These are phyloP conservation scores for Tautogolabrus adspersus DNA, from an alignment of 2,113 vertebrate species.

Conservation along the genomic window DNA sequence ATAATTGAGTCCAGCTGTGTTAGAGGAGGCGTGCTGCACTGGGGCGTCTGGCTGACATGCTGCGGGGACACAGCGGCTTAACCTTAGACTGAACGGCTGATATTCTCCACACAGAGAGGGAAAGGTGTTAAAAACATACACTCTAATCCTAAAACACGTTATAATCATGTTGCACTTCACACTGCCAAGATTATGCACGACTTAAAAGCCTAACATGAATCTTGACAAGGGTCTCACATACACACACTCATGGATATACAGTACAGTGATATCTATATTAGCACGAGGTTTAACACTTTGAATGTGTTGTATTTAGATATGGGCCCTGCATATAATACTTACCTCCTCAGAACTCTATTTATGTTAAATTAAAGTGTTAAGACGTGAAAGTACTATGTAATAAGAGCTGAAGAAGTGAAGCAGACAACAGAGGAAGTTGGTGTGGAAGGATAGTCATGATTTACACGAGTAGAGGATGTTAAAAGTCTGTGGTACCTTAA, in stretches of 20 bases:
- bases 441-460: neutral
- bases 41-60: conserved; percentile 44
- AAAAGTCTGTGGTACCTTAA: neutral
- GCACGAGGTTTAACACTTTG: too few species aligned
- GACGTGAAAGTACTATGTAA: neutral
- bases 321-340: too few species aligned
- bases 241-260: neutral
- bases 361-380: neutral
- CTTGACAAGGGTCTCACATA: neutral
- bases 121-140: conserved; percentile 18
- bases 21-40: conserved; percentile 37
- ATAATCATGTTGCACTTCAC: conserved; percentile 30
- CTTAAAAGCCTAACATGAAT: neutral
- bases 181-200: neutral
- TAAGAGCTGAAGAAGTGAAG: neutral
- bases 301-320: too few species aligned
- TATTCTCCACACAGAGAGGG: conserved; percentile 28
- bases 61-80: conserved; percentile 38
- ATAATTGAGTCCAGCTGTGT: conserved; percentile 79
- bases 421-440: conserved; percentile 30
- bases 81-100: conserved; percentile 37
- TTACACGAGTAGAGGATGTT: conserved; percentile 2
- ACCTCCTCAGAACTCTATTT: neutral
- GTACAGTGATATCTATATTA: neutral
- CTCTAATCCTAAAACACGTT: conserved; percentile 24